Evolutionary conservation across 2,797 vertebrate genomes (phyloP).

Genomic region (Anguilla pacifica): DNA sequence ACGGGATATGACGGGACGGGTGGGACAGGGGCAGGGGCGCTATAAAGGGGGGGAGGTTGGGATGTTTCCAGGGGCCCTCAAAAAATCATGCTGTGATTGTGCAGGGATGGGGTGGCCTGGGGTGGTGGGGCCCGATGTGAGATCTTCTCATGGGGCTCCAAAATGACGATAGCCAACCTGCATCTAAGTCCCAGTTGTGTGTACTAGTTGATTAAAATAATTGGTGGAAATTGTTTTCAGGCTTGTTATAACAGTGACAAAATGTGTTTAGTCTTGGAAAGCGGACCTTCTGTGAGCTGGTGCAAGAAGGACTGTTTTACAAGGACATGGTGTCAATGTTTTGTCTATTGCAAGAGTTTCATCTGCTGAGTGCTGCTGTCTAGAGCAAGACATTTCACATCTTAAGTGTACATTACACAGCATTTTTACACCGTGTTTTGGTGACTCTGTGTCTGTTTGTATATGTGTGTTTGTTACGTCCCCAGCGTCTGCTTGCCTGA

Average conservation of each 20-base stretch:
- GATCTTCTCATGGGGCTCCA: not conserved
- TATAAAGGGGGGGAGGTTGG: constrained; percentile 9
- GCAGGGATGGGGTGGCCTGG: not conserved
- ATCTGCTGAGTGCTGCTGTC: not conserved
- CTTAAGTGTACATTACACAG: not conserved
- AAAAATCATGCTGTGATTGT: no score
- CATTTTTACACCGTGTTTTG: not conserved
- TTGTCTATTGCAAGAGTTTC: not conserved
- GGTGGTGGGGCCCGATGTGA: not conserved
- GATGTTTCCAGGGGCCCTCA: not conserved
- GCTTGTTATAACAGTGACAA: not conserved
- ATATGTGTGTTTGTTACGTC: constrained; percentile 17
- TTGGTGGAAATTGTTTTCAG: not conserved
- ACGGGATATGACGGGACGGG: no score
- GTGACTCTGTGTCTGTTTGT: not conserved
- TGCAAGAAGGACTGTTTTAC: not conserved
- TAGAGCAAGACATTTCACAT: not conserved
- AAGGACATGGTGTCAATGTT: not conserved
- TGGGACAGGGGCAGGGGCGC: no score
- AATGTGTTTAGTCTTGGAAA: not conserved
- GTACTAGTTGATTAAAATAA: not conserved
- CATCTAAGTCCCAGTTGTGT: not conserved
- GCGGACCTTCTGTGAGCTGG: no score
- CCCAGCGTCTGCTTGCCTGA: no score
- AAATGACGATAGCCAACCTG: no score